Base-by-base conservation (phyloP, 1,140 invertebrate genomes). In the Argopecten irradians region DNA sequence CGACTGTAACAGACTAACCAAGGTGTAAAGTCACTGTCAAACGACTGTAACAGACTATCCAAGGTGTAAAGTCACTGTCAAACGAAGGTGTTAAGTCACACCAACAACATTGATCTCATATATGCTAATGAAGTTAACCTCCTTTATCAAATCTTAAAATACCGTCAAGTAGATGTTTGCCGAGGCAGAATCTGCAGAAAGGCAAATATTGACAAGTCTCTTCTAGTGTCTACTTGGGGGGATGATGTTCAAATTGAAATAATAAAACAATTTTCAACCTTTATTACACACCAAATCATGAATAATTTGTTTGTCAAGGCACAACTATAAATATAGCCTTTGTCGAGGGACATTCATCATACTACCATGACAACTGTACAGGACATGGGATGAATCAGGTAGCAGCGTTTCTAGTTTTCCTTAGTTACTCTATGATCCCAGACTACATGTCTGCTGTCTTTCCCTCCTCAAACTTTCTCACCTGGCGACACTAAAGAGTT, bases 401-500 rank as follows among this genome's bases (percentile, higher is more conserved):
- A 22, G 28, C 55, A 71, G 55, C 55, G 28, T 71, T 71, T 71
- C 14, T 3, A 71, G 55, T 71, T 71, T 71, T 71, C 55, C 55
- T 71, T 28, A 71, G 55, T 71, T 28, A 71, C 55, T 1, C 5
- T 71, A 16, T 0, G 22, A 71, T 28, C 28, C 55, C 55, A 71
- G 55, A 71, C 55, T 16, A 28, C n/a, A n/a, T 71, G 55, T 71
- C 55, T 71, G n/a, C 55, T 16, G n/a, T 71, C 55, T 71, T 71
- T 71, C 55, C 55, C n/a, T 71, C n/a, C 55, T 71, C 55, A 71
- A 28, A 22, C 55, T 71, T 71, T 71, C 55, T 71, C 55, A 71
- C 55, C 55, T 28, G n/a, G 55, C n/a, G 55, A 71, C 55, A 71
- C 55, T n/a, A 71, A 71, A 71, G 55, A 71, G 55, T 71, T 71